phyloP scores from a whole-genome alignment of 2,113 vertebrate species.

The Pitta sordida region DNA sequence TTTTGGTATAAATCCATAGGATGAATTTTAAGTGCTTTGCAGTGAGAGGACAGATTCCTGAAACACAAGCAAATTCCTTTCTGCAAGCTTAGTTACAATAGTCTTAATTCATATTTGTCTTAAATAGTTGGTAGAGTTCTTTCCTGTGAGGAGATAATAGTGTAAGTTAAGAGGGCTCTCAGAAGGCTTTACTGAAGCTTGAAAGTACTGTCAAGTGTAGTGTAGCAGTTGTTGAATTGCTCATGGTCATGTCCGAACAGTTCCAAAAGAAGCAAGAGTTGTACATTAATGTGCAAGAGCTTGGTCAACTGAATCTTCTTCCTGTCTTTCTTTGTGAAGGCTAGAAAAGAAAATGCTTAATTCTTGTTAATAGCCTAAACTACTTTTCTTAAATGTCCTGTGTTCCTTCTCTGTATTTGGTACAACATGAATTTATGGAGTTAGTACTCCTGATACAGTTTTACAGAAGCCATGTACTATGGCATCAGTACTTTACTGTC shows the following conservation, averaged over 20 bases:
- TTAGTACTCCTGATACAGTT: background rate
- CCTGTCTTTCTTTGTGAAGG: background rate
- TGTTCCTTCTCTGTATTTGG: background rate
- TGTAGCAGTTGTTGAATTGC: background rate
- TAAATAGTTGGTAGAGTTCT: background rate
- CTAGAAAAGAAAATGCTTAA: background rate
- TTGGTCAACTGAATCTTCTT: background rate
- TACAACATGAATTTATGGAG: background rate
- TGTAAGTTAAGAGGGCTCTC: background rate
- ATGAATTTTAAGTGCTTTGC: background rate
- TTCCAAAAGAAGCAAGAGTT: background rate
- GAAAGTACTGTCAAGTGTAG: background rate
- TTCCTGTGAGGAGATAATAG: background rate
- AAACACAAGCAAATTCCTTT: background rate
- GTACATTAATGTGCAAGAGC: background rate
- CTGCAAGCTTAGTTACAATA: background rate
- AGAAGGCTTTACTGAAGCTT: background rate
- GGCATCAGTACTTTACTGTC: background rate
- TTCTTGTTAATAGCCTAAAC: background rate
- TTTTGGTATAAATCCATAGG: background rate
- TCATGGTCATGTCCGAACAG: background rate
- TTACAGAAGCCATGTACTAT: background rate
- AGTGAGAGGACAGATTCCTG: background rate
- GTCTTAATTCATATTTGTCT: background rate
- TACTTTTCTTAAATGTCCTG: background rate